Base-by-base conservation (phyloP, 2,113 vertebrate species). In the Myiopsitta monachus region DNA sequence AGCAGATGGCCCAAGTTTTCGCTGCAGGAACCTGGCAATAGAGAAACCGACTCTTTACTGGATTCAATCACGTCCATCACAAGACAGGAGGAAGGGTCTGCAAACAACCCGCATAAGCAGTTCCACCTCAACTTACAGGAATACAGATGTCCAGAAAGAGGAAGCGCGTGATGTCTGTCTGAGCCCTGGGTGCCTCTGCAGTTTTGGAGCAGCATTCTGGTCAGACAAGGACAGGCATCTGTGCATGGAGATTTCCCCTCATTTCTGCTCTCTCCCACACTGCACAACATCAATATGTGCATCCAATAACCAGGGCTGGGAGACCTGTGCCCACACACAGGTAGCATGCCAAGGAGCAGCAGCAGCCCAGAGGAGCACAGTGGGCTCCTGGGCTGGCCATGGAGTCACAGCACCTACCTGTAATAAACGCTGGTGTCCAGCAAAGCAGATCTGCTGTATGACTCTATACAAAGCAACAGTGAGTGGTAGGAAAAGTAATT, bases 21-120 rank as follows among this genome's bases (percentile, higher is more conserved):
- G 7, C 88, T 92, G 92, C 86, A 94, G 95, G 88, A 90, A 30
- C 85, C 90, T 86, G 92, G 93, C 82, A 80, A 5, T 10, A 12
- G 46, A 74, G 82, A 84, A 95, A 63, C 47, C 33, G 10, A 8
- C 76, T 75, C 90, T 63, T 69, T 9, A 7, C 44, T 43, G 83
- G 83, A 27, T 86, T 90, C 75, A 52, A 46, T 88, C 80, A 72
- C 0, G 5, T 15, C 86, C 70, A 69, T 36, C 88, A 93, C 75
- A 62, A 68, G 81, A 27, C 68, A 64, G 92, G 72, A 81, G 52
- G 91, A 43, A 70, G 33, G 44, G 70, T 41, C 89, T 66, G 5
- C 66, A 75, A 78, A 66, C 36, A 68, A 67, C 30, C 2, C 1
- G 66, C 54, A 52, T 5, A 18, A 64, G 81, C 57, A 76, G 33